Conservation (phyloP, 1,140 invertebrate genomes). For the Venturia canescens region DNA sequence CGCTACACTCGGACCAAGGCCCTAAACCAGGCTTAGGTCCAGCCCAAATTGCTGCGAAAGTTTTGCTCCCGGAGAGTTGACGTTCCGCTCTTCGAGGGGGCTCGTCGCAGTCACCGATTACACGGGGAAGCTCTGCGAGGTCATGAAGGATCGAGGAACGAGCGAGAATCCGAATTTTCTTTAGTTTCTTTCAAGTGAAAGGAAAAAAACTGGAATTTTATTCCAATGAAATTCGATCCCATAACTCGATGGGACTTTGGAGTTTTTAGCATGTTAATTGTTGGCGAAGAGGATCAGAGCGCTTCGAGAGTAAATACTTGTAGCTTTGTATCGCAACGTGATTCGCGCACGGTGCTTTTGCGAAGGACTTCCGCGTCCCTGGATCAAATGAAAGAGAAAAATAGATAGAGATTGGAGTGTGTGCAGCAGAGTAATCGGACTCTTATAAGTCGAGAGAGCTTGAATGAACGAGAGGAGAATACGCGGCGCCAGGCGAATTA, state of each 20-base stretch:
- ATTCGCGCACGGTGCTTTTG: background rate
- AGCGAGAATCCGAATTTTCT: too few relatives aligned
- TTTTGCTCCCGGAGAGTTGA: too few relatives aligned
- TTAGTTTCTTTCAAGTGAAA: too few relatives aligned
- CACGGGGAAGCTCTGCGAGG: too few relatives aligned
- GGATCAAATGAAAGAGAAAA: conserved; percentile 7
- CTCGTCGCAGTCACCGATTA: too few relatives aligned
- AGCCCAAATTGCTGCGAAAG: background rate
- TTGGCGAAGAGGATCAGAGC: background rate
- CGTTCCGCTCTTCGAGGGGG: too few relatives aligned
- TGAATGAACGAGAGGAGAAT: conserved; percentile 39
- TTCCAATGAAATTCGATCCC: too few relatives aligned
- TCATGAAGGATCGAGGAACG: too few relatives aligned
- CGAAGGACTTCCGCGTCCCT: conserved; percentile 13
- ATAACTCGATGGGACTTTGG: background rate
- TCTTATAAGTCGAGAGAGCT: conserved; percentile 22
- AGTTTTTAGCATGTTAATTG: background rate
- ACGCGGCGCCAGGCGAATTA: background rate
- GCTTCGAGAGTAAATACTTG: background rate
- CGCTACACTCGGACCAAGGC: background rate
- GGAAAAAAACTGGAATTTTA: too few relatives aligned
- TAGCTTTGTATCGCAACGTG: background rate
- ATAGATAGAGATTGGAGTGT: background rate
- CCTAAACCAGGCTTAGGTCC: background rate
- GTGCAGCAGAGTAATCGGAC: conserved; percentile 8